phyloP scores from a whole-genome alignment of 2,113 vertebrate species.

The Nycticebus coucang region DNA sequence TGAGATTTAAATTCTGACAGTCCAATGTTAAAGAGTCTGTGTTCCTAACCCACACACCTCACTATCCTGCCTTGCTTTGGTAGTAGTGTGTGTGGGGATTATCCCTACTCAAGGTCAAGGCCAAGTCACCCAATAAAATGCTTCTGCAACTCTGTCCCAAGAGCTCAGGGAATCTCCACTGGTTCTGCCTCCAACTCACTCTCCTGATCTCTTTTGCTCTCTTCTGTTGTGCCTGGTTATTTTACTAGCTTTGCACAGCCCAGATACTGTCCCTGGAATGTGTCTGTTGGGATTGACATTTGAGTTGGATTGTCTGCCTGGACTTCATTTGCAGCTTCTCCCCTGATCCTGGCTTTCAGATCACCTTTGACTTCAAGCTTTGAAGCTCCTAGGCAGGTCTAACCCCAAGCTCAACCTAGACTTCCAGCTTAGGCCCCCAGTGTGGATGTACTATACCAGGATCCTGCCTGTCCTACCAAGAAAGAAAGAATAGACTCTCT shows the following conservation, averaged over 20 bases:
- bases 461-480: neutral
- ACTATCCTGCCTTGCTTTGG: neutral
- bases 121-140: neutral
- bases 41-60: neutral
- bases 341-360: neutral
- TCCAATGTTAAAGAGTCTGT: neutral
- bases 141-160: neutral
- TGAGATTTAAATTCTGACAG: neutral
- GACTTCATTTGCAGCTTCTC: conserved; percentile 53
- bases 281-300: neutral
- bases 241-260: neutral
- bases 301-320: neutral
- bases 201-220: neutral
- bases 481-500: neutral
- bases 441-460: neutral
- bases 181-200: neutral
- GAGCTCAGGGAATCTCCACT: neutral
- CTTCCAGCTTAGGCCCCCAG: neutral
- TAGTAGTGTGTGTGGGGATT: neutral
- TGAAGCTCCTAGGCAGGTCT: neutral
- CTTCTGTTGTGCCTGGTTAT: neutral
- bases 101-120: neutral
- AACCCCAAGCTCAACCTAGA: neutral
- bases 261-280: neutral
- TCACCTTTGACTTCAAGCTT: neutral